Base-by-base conservation (phyloP, 2,113 vertebrate species). In the Aythya baeri region DNA sequence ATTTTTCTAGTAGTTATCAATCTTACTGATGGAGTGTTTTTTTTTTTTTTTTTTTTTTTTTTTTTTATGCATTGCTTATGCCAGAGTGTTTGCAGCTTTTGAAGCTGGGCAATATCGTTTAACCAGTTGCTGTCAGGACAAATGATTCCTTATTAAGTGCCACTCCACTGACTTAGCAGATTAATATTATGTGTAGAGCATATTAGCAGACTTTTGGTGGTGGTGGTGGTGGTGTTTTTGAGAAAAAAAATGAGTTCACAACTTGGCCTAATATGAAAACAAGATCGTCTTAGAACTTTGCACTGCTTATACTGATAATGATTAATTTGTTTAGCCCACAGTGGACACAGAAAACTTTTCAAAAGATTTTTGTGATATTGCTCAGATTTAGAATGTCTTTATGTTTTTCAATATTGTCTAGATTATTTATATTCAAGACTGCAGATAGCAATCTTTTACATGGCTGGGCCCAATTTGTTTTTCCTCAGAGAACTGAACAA, bases 61-160 rank as follows among this genome's bases (percentile, higher is more conserved):
- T 32, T 59, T 67, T 73, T 67, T 58, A 88, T 9, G 3, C 6
- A 16, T 23, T 57, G 18, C 6, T 29, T 14, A 8, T 43, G 6
- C 3, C n/a, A 1, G 0, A 1, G 0, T 49, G 25, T 17, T 71
- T 67, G 16, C 7, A 62, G 46, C 25, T 36, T 62, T 38, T 78
- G 14, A 46, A 67, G 32, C 18, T 62, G 41, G 31, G 3, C 32
- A 62, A 8, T 70, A 34, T 44, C 0, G 3, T 43, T 78, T 62
- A 54, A 14, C 8, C 4, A 55, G 29, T 20, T 44, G 3, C 10
- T 74, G 25, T 38, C 22, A 67, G 17, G 86, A 76, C 1, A 76
- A 86, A 63, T 38, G 14, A 41, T 13, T 9, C 31, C 80, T 63
- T 63, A 44, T 18, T 31, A 25, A 54, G 7, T 21, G 17, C 27